Evolutionary conservation across 2,113 vertebrate genomes (phyloP).

Genomic region (Pangasianodon gigas): DNA sequence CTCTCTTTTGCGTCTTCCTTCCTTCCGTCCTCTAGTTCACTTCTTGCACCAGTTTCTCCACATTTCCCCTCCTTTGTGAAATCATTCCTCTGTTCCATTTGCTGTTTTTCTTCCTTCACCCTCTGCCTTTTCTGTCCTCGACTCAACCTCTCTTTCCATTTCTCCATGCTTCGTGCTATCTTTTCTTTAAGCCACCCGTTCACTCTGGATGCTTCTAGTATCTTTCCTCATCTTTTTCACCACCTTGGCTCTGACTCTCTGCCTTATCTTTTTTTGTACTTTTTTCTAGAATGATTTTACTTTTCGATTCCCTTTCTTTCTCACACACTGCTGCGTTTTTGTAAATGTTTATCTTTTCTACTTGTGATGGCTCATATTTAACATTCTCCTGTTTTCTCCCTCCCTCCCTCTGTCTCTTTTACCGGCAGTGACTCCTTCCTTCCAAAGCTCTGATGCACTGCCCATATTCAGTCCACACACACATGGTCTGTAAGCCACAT

Average conservation of each 20-base stretch:
- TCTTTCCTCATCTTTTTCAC: neutral
- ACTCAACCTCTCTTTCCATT: constrained; percentile 32
- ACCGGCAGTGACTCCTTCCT: constrained; percentile 40
- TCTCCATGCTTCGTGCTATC: neutral
- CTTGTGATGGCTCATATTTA: constrained; percentile 24
- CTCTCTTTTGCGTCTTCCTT: neutral
- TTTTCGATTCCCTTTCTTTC: neutral
- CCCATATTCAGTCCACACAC: constrained; percentile 40
- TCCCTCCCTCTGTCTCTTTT: constrained; percentile 9
- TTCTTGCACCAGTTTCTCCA: neutral
- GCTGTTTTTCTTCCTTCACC: constrained; percentile 9
- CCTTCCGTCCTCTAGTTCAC: neutral
- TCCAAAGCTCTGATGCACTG: constrained; percentile 46
- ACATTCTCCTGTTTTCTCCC: constrained; percentile 19
- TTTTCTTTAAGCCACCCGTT: neutral
- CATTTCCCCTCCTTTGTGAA: neutral
- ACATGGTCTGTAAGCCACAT: constrained; percentile 31
- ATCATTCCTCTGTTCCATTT: neutral
- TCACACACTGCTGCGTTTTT: neutral
- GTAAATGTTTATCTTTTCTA: constrained; percentile 28
- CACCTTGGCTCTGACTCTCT: neutral
- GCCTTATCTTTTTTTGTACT: constrained; percentile 32
- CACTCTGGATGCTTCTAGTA: neutral
- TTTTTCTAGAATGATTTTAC: neutral
- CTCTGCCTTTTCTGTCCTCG: neutral